Evolutionary conservation across 30 jellyfish, hydroid and myxozoan species (phyloP).

Genomic region (Aurelia coerulea): DNA sequence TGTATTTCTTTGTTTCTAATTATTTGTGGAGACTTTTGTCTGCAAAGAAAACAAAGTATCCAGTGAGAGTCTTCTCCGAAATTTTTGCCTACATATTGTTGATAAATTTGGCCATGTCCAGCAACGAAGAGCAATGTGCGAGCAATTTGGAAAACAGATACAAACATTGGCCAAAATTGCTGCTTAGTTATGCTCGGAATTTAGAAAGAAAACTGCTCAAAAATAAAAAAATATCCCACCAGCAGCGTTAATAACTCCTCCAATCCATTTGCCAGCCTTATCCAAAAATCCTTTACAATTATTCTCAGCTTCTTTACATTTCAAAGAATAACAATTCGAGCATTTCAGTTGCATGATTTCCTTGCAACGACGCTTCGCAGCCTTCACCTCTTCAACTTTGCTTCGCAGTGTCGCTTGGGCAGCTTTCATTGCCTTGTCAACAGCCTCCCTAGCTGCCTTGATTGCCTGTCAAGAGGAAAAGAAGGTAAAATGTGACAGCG

Average conservation of each 20-base stretch:
- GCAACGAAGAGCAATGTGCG: too few relatives aligned
- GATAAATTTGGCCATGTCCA: too few relatives aligned
- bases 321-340: slow-evolving; percentile 82
- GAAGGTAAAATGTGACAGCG: too few relatives aligned
- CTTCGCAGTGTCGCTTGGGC: slow-evolving; percentile 91
- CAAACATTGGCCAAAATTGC: too few relatives aligned
- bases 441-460: slow-evolving; percentile 90
- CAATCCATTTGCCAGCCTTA: slow-evolving; percentile 99
- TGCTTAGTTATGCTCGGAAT: too few relatives aligned
- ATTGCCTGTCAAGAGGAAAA: slow-evolving; percentile 73
- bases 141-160: too few relatives aligned
- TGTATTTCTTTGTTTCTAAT: too few relatives aligned
- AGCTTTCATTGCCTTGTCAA: slow-evolving; percentile 90
- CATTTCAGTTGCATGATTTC: slow-evolving; percentile 89
- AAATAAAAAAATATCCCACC: slow-evolving; percentile 53
- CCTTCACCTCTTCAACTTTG: slow-evolving; percentile 93
- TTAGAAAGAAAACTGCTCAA: too few relatives aligned
- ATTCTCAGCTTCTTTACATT: slow-evolving; percentile 96
- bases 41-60: too few relatives aligned
- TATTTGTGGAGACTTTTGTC: too few relatives aligned
- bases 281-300: slow-evolving; percentile 97
- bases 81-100: too few relatives aligned
- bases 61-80: too few relatives aligned
- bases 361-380: slow-evolving; percentile 90
- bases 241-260: slow-evolving; percentile 93